Base-by-base conservation (phyloP, 2,797 vertebrate genomes). In the Arrhamphus sclerolepis region DNA sequence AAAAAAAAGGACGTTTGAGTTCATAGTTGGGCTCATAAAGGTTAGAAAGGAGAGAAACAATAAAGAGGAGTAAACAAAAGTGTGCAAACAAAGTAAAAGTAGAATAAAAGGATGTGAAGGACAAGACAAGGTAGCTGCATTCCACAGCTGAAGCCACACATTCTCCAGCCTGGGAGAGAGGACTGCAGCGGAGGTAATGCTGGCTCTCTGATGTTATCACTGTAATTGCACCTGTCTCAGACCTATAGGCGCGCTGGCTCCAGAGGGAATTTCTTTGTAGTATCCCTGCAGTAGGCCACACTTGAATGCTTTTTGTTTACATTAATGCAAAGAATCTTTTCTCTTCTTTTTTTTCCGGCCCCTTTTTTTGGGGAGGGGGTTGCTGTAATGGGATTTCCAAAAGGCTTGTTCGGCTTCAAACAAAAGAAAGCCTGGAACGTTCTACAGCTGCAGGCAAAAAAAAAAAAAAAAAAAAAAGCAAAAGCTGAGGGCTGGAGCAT, bases 151-250 rank as follows among this genome's bases (percentile, higher is more conserved):
- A 1, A 78, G 77, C 67, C 50, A 43, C 70, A 52, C 73, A 74
- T 72, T 62, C 66, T 60, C 70, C 70, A 55, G 72, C 70, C 70
- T 70, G 71, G 71, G 85, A 82, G 82, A 78, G 70, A 75, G 65
- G 81, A 78, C 72, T 77, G 85, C 80, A 81, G 80, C 66, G 77
- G 81, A 72, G 85, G 83, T 83, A 84, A 81, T 85, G 84, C 75
- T 56, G 78, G 78, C 73, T 77, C 80, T 90, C 82, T 89, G 92
- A 93, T 93, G 86, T 91, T 93, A 93, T 93, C 91, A 86, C 81
- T 89, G 89, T 93, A 93, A 92, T 93, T 93, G 92, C 91, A 92
- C 91, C 92, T 92, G 91, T 92, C 89, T 89, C 82, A 81, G 84
- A 87, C 84, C 84, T 20, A 80, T 55, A 75, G 87, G 82, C 90